A percentile compares a stretch with the other conserved stretches of the same genome.
phyloP scores from a whole-genome alignment of 2,797 vertebrate species.

The Aulostomus chinensis region DNA sequence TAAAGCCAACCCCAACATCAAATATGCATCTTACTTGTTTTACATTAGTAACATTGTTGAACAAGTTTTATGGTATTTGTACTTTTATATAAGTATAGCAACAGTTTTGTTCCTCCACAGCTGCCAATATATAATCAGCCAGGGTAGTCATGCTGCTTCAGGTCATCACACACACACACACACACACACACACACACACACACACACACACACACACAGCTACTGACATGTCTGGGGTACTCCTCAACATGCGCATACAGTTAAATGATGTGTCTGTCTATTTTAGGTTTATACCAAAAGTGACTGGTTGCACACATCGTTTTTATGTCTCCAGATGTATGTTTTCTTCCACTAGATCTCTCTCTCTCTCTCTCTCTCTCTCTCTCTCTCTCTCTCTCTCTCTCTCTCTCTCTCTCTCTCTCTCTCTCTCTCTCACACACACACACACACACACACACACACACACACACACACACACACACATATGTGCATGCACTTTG shows the following conservation, averaged over 20 bases:
- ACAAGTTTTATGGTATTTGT: too few relatives aligned
- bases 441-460: background rate
- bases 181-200: slow-evolving; percentile 2
- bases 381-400: slow-evolving; percentile 14
- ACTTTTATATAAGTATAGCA: too few relatives aligned
- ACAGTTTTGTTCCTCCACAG: too few relatives aligned
- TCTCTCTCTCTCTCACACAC: background rate
- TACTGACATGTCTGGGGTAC: slow-evolving; percentile 12
- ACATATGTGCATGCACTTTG: too few relatives aligned
- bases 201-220: slow-evolving; percentile 12
- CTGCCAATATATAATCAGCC: too few relatives aligned
- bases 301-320: background rate
- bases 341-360: slow-evolving; percentile 29
- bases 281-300: slow-evolving; percentile 21
- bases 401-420: slow-evolving; percentile 10
- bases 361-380: slow-evolving; percentile 10
- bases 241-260: slow-evolving; percentile 6
- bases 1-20: too few relatives aligned
- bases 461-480: background rate
- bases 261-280: slow-evolving; percentile 20
- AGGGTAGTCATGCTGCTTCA: too few relatives aligned
- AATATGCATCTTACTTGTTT: too few relatives aligned
- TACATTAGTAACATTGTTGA: too few relatives aligned
- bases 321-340: slow-evolving; percentile 25
- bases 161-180: too few relatives aligned